phyloP scores from a whole-genome alignment of 2,113 vertebrate genomes.

The Carlito syrichta region DNA sequence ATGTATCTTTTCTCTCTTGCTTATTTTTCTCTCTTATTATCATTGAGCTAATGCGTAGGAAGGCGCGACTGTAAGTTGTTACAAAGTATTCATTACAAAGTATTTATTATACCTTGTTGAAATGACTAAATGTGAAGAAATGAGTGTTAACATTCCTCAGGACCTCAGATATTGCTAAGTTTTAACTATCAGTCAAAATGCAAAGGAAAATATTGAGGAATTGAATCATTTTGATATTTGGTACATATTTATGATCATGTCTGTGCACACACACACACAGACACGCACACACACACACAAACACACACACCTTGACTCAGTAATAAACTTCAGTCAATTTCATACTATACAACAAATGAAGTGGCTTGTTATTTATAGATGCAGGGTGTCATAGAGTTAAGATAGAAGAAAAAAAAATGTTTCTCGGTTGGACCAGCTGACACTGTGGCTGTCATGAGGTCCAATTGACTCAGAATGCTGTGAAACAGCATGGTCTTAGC shows the following conservation, averaged over 20 bases:
- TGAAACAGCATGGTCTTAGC: not conserved
- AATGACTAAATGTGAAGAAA: not conserved
- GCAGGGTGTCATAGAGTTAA: not conserved
- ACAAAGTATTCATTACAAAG: not conserved
- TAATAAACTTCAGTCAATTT: not conserved
- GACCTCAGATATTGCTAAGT: not conserved
- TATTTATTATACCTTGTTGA: not conserved
- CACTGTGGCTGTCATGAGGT: not conserved
- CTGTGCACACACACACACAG: accelerated
- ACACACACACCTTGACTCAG: not conserved
- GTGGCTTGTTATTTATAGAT: not conserved
- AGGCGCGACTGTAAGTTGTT: not conserved
- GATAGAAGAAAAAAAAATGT: not conserved
- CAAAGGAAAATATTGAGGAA: not conserved
- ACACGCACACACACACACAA: not conserved
- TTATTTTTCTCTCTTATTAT: too few species aligned
- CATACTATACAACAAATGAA: not conserved
- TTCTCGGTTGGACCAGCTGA: not conserved
- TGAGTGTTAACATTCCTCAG: not conserved
- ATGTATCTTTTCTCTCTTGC: too few species aligned
- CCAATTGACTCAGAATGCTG: not conserved
- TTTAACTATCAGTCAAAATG: not conserved
- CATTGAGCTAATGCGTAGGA: not conserved
- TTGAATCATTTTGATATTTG: not conserved
- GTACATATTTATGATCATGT: not conserved